Conservation (phyloP, 2,888 invertebrate genomes). For the Sinohyriopsis cumingii region DNA sequence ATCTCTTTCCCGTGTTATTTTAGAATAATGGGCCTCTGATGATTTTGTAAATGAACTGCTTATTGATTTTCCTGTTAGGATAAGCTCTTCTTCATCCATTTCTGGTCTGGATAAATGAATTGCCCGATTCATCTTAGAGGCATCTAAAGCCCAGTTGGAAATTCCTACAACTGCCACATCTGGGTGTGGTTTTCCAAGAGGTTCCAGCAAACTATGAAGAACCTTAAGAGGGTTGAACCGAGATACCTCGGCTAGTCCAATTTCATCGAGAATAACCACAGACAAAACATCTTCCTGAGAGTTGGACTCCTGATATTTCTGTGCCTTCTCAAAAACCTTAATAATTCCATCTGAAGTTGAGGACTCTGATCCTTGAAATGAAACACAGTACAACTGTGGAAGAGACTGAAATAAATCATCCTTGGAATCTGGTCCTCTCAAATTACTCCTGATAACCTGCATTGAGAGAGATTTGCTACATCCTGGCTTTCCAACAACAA, state of each 20-base stretch:
- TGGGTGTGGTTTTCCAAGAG: slow-evolving; percentile 33
- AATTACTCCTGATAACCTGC: slow-evolving; percentile 48
- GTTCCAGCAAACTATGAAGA: slow-evolving; percentile 53
- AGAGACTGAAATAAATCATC: slow-evolving; percentile 40
- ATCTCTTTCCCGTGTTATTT: neutral
- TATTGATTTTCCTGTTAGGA: slow-evolving; percentile 46
- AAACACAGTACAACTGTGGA: slow-evolving; percentile 49
- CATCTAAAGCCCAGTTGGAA: slow-evolving; percentile 59
- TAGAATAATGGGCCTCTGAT: neutral
- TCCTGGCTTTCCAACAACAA: slow-evolving; percentile 56
- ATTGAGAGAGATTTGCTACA: slow-evolving; percentile 56
- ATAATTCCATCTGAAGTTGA: slow-evolving; percentile 58
- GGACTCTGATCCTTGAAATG: slow-evolving; percentile 55
- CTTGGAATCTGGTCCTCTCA: slow-evolving; percentile 50
- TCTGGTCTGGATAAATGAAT: slow-evolving; percentile 55
- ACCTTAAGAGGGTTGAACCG: slow-evolving; percentile 58
- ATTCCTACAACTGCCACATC: slow-evolving; percentile 58
- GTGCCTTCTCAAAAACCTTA: slow-evolving; percentile 54
- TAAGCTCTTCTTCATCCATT: slow-evolving; percentile 47
- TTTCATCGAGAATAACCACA: slow-evolving; percentile 59
- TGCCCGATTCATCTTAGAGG: slow-evolving; percentile 63
- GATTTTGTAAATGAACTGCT: slow-evolving; percentile 27
- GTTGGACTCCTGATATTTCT: slow-evolving; percentile 43
- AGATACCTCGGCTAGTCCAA: slow-evolving; percentile 58
- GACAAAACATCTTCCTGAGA: slow-evolving; percentile 38